A percentile compares a stretch with the other conserved stretches of the same genome.
These are phyloP conservation scores for Ditylenchus weischeri DNA, from an alignment of 2,888 invertebrate genomes.

Conservation along the genomic window DNA sequence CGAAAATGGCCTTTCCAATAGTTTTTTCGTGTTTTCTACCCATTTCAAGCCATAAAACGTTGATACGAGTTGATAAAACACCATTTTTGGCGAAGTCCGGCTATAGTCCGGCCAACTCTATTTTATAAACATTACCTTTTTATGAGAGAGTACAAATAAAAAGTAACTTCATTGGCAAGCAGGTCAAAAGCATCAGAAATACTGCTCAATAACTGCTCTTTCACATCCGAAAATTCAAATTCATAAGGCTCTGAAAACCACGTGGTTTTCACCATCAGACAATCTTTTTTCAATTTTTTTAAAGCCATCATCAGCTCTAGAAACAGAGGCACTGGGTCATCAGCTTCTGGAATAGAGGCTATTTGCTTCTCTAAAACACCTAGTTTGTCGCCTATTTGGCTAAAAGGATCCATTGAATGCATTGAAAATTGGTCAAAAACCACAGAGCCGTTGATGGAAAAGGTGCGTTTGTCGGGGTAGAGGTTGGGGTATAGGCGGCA, in stretches of 20 bases:
- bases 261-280: background rate
- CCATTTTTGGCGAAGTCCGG: too few species aligned
- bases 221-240: conserved; percentile 27
- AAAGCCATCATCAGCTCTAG: background rate
- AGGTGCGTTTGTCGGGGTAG: conserved; percentile 26
- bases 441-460: conserved; percentile 19
- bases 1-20: too few species aligned
- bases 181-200: conserved; percentile 15
- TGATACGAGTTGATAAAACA: too few species aligned
- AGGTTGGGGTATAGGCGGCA: conserved; percentile 31
- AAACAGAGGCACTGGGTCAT: conserved; percentile 6
- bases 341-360: background rate
- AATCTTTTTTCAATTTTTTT: background rate
- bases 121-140: conserved; percentile 19
- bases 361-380: background rate
- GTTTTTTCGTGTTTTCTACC: too few species aligned
- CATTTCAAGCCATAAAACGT: too few species aligned
- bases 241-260: conserved; percentile 27
- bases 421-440: conserved; percentile 19
- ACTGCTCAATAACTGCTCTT: conserved; percentile 16
- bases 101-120: too few species aligned
- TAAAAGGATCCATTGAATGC: conserved; percentile 23
- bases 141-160: conserved; percentile 21
- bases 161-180: conserved; percentile 24
- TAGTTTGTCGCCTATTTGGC: conserved; percentile 16